Evolutionary conservation across 92 coral and sea anemone species (phyloP).

Genomic region (Nematostella vectensis): DNA sequence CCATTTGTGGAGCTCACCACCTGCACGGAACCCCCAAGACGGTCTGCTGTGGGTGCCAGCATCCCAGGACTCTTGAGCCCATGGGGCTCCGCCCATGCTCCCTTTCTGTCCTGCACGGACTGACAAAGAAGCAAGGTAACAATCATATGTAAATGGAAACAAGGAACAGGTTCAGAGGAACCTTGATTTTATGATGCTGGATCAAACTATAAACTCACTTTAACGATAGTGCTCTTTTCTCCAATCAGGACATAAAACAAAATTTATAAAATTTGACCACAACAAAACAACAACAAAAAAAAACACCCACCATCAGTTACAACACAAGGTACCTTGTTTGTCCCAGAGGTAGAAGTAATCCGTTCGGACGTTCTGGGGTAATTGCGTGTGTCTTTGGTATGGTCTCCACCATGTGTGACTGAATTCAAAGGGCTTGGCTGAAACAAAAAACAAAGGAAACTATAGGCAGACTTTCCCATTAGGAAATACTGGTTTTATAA

Average conservation of each 20-base stretch:
- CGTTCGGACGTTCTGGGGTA: conserved; percentile 57
- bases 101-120: conserved; percentile 88
- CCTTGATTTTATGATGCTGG: neutral
- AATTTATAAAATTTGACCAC: too few species aligned
- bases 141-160: neutral
- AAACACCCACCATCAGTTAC: too few species aligned
- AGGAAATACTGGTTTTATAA: too few species aligned
- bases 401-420: conserved; percentile 40
- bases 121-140: conserved; percentile 2
- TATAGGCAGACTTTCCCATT: too few species aligned
- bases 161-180: neutral
- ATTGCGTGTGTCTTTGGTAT: conserved; percentile 51
- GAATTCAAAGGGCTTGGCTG: conserved; percentile 69
- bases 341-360: conserved; percentile 51
- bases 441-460: neutral
- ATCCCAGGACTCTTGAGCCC: conserved; percentile 70
- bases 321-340: conserved; percentile 97
- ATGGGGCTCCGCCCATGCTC: conserved; percentile 78
- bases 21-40: conserved; percentile 90
- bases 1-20: conserved; percentile 96
- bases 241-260: too few species aligned
- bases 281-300: too few species aligned
- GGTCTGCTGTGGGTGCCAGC: conserved; percentile 57
- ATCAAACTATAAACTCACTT: too few species aligned
- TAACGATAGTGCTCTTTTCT: too few species aligned